A percentile compares a stretch with the other conserved stretches of the same genome.
Evolutionary conservation across 1,140 invertebrate species (phyloP).

Genomic region (Tetragonula clypearis): DNA sequence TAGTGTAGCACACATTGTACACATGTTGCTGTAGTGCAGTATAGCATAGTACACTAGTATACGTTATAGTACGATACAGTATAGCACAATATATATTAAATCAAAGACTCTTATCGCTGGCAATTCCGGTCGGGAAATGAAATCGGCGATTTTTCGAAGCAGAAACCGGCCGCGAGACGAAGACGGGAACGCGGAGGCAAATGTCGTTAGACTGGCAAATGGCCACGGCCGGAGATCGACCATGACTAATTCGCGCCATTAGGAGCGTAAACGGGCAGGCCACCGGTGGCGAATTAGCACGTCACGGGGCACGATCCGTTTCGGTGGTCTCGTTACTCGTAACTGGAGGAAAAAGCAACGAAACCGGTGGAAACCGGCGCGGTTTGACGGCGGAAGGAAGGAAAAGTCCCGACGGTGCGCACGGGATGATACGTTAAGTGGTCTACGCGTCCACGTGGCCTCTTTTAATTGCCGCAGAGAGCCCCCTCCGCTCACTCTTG

Average conservation of each 20-base stretch:
- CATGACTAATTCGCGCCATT: not conserved
- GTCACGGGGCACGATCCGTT: not conserved
- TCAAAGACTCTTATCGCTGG: too few species aligned
- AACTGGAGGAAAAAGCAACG: not conserved
- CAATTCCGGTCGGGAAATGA: too few species aligned
- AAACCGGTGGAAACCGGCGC: not conserved
- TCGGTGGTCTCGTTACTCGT: not conserved
- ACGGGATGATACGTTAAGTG: constrained; percentile 51
- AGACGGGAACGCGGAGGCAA: not conserved
- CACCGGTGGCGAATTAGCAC: constrained; percentile 1
- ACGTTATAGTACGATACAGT: too few species aligned
- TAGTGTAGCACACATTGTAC: too few species aligned
- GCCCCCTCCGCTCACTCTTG: constrained; percentile 53
- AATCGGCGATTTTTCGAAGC: too few species aligned
- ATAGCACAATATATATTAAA: too few species aligned
- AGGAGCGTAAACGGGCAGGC: not conserved
- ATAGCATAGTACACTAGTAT: too few species aligned
- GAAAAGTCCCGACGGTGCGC: not conserved
- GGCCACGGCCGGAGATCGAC: not conserved
- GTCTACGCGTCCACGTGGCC: constrained; percentile 8
- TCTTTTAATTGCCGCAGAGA: constrained; percentile 58
- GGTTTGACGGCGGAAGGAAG: too few species aligned
- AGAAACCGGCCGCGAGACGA: too few species aligned
- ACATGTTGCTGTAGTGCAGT: too few species aligned
- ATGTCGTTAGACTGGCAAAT: constrained; percentile 7